phyloP scores from a whole-genome alignment of 37 sponge, comb jelly and placozoan species.

The Mnemiopsis leidyi region DNA sequence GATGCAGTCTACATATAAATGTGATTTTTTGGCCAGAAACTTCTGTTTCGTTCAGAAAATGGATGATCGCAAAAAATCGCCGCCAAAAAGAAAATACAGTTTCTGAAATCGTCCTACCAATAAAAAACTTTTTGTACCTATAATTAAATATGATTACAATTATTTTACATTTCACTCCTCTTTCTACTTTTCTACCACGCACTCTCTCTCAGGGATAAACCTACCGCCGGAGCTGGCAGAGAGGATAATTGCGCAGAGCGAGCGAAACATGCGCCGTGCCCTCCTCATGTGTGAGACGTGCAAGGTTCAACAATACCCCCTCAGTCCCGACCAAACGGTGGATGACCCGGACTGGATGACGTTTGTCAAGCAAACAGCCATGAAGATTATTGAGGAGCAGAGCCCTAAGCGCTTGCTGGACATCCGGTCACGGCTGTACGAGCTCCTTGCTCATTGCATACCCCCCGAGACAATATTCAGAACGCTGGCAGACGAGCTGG shows the following conservation, averaged over 20 bases:
- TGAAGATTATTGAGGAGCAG: constrained; percentile 91
- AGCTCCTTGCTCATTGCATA: constrained; percentile 91
- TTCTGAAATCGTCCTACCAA: too few species aligned
- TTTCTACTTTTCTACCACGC: too few species aligned
- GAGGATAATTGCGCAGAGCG: constrained; percentile 82
- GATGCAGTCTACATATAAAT: too few species aligned
- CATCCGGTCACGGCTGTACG: constrained; percentile 83
- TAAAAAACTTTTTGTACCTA: too few species aligned
- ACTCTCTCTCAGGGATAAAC: constrained; percentile 67
- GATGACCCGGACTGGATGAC: constrained; percentile 94
- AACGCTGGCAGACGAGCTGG: constrained; percentile 12
- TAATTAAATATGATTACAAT: too few species aligned
- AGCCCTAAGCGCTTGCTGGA: constrained; percentile 90
- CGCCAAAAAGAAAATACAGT: too few species aligned
- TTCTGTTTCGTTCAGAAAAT: too few species aligned
- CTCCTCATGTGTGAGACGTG: constrained; percentile 94
- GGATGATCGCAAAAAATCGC: too few species aligned
- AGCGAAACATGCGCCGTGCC: constrained; percentile 86
- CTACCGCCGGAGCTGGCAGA: constrained; percentile 86
- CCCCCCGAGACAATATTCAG: constrained; percentile 92
- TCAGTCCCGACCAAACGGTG: constrained; percentile 81
- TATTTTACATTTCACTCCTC: too few species aligned
- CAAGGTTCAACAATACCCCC: constrained; percentile 93
- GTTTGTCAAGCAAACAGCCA: constrained; percentile 86
- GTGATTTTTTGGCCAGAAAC: too few species aligned